Evolutionary conservation across 2,888 invertebrate genomes (phyloP).

Genomic region (Pimpla rufipes): DNA sequence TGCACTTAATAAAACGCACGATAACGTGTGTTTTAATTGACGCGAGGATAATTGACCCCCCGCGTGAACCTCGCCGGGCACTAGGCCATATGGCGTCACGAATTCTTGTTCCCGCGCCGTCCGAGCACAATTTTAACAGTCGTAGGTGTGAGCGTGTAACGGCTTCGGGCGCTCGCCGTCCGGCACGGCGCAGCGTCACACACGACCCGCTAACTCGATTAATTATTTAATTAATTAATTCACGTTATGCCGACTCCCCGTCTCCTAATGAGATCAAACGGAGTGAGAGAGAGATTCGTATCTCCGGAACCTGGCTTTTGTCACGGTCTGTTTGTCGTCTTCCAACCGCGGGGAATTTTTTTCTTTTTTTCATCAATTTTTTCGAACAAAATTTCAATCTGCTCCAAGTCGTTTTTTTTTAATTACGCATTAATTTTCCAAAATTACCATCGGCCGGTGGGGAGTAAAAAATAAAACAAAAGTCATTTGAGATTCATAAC

Average conservation of each 20-base stretch:
- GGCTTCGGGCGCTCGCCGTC: slow-evolving; percentile 32
- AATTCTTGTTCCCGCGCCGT: slow-evolving; percentile 56
- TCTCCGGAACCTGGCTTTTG: not conserved
- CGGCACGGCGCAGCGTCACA: slow-evolving; percentile 16
- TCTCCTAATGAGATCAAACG: slow-evolving; percentile 39
- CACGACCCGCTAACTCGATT: slow-evolving; percentile 57
- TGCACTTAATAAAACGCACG: slow-evolving; percentile 34
- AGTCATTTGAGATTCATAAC: not conserved
- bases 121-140: slow-evolving; percentile 50
- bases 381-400: no score
- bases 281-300: not conserved
- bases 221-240: slow-evolving; percentile 60
- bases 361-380: no score
- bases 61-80: slow-evolving; percentile 34
- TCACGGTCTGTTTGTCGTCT: not conserved
- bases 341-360: no score
- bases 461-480: no score
- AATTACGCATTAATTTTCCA: no score
- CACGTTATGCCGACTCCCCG: slow-evolving; percentile 39
- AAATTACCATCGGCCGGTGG: no score
- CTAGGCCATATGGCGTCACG: slow-evolving; percentile 63
- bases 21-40: slow-evolving; percentile 44
- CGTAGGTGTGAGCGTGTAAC: slow-evolving; percentile 22
- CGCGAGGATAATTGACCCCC: slow-evolving; percentile 54
- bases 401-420: no score